phyloP scores from a whole-genome alignment of 2,888 invertebrate species.

The Lymantria dispar region DNA sequence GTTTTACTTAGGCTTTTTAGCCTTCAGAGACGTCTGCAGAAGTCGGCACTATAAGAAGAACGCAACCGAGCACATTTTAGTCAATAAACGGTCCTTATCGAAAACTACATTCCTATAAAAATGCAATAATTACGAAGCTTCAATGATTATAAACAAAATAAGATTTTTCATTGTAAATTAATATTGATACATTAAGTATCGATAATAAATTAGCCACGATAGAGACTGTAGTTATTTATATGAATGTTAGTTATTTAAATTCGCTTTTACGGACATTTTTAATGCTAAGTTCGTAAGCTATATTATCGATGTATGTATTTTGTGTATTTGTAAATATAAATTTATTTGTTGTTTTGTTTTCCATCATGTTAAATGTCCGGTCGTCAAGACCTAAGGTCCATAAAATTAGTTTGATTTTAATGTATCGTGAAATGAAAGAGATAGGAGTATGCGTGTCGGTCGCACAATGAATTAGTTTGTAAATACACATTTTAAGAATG shows the following conservation, averaged over 20 bases:
- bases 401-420: conserved; percentile 20
- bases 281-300: conserved; percentile 36
- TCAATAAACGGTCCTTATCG: conserved; percentile 4
- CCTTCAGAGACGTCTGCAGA: too few species aligned
- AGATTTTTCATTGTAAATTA: conserved; percentile 32
- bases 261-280: conserved; percentile 57
- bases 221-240: conserved; percentile 74
- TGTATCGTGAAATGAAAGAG: conserved; percentile 35
- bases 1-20: background rate
- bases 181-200: conserved; percentile 36
- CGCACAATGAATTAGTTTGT: conserved; percentile 52
- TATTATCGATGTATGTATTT: conserved; percentile 36
- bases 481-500: conserved; percentile 53
- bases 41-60: background rate
- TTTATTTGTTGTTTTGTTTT: conserved; percentile 17
- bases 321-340: conserved; percentile 59
- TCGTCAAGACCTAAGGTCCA: conserved; percentile 21
- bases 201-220: conserved; percentile 58
- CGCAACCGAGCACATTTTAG: background rate
- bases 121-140: conserved; percentile 48
- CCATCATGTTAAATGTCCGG: conserved; percentile 17
- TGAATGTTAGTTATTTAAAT: conserved; percentile 73
- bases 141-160: conserved; percentile 33
- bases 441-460: conserved; percentile 38
- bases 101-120: conserved; percentile 40